Base-by-base conservation (phyloP, 2,888 invertebrate genomes). In the Reticulitermes lucifugus region DNA sequence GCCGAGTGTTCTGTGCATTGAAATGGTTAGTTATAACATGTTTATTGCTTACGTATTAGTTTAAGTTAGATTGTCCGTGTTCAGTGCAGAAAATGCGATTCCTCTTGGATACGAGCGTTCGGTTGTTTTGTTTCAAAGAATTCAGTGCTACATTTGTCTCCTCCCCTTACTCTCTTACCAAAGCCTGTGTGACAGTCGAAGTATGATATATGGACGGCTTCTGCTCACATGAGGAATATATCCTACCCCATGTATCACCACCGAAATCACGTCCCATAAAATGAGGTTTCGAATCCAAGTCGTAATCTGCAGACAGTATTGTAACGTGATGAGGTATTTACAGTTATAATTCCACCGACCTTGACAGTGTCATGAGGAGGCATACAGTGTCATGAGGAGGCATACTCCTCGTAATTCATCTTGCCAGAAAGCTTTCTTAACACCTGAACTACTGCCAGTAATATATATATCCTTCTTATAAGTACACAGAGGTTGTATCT, bases 121-220 rank as follows among this genome's bases (percentile, higher is more conserved):
- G 9, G 0, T 14, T 25, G n/a, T n/a, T 25, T 25, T n/a, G 65
- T 65, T 65, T 25, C 65, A 65, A 14, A 65, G 25, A 12, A 65
- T 65, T 25, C 3, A n/a, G 7, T 25, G n/a, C 65, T n/a, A n/a
- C 65, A 65, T 65, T 65, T 65, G 10, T 65, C n/a, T 60, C 60
- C n/a, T 18, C 22, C 60, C 60, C 21, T 59, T 18, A 18, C n/a
- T 25, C 65, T 65, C 25, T 10, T n/a, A 25, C 65, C 25, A n/a
- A 65, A n/a, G 65, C 65, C 25, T 0, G 25, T 25, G 25, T 12
- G 65, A n/a, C 65, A 65, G 65, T 25, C 65, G 65, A 65, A n/a
- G 65, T 65, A 65, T 65, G n/a, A 65, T n/a, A 65, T 65, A 65
- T 65, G 65, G 65, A 65, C 25, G 60, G 60, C 60, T 60, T n/a